These are phyloP conservation scores for Platycheirus rosarum DNA, from an alignment of 2,888 invertebrate genomes.

Conservation along the genomic window DNA sequence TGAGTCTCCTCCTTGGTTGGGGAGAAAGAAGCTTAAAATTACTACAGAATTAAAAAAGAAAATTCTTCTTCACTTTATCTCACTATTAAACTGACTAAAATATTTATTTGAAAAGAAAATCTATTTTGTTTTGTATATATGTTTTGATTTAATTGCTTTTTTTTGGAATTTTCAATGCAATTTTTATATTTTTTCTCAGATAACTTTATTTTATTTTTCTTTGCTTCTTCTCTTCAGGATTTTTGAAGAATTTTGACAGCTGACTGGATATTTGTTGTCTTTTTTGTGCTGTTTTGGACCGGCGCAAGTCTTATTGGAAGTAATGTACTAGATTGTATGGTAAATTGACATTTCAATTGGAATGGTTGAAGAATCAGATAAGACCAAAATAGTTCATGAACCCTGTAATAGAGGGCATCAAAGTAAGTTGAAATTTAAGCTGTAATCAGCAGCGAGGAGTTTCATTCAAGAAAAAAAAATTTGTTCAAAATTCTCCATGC, in stretches of 20 bases:
- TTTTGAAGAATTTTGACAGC: conserved; percentile 63
- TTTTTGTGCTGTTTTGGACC: conserved; percentile 57
- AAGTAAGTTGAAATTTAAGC: too few relatives aligned
- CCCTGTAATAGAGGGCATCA: too few relatives aligned
- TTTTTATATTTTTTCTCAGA: conserved; percentile 12
- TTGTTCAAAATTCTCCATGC: too few relatives aligned
- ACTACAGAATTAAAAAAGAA: conserved; percentile 5
- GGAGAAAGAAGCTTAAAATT: conserved; percentile 8
- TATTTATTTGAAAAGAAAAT: neutral
- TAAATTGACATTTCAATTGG: too few relatives aligned
- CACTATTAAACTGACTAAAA: neutral
- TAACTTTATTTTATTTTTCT: conserved; percentile 11
- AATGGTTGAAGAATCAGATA: neutral
- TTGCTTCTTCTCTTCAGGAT: conserved; percentile 23
- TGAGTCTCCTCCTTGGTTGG: conserved; percentile 16
- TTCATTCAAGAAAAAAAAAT: too few relatives aligned
- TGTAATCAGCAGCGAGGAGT: too few relatives aligned
- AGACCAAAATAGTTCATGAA: neutral
- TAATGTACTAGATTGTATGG: conserved; percentile 25
- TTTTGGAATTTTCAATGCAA: conserved; percentile 22
- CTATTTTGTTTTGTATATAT: neutral
- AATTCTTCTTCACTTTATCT: neutral
- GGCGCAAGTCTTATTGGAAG: conserved; percentile 45
- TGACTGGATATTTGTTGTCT: conserved; percentile 51
- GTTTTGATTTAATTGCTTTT: neutral